phyloP scores from a whole-genome alignment of 2,113 vertebrate species.

The Ramphastos sulfuratus region DNA sequence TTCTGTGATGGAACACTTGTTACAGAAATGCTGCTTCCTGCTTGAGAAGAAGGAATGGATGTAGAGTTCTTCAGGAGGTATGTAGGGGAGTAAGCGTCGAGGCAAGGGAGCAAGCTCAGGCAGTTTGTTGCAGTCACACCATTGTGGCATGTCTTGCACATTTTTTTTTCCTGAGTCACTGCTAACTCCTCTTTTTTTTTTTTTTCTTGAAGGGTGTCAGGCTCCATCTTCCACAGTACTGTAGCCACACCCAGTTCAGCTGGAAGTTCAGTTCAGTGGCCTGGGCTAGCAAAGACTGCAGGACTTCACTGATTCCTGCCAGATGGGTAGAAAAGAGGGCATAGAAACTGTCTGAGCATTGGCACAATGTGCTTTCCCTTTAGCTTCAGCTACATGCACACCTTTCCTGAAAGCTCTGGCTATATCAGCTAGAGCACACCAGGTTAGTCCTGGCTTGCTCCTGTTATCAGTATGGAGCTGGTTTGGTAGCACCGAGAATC shows the following conservation, averaged over 20 bases:
- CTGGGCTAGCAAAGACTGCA: neutral
- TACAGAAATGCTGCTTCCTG: neutral
- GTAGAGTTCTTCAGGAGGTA: neutral
- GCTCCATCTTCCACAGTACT: neutral
- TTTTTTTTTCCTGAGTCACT: neutral
- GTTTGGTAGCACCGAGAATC: neutral
- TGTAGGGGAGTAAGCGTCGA: rapidly evolving
- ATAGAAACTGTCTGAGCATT: rapidly evolving
- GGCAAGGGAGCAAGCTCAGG: neutral
- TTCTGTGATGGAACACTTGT: neutral
- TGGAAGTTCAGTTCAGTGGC: neutral
- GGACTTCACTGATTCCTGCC: neutral
- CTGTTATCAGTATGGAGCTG: neutral
- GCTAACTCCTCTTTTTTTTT: too few relatives aligned
- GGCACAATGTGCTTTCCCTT: neutral
- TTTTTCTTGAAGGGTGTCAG: neutral
- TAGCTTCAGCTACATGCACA: neutral
- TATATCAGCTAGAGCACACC: rapidly evolving
- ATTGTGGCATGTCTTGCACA: neutral
- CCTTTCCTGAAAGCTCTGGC: neutral
- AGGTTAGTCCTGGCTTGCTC: neutral
- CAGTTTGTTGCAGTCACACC: neutral
- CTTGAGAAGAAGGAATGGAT: neutral
- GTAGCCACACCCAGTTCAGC: neutral
- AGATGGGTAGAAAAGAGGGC: neutral